Percentiles rank a stretch among this genome's conserved stretches.
Conservation (phyloP, 2,888 invertebrate genomes). For the Sericinus montela region DNA sequence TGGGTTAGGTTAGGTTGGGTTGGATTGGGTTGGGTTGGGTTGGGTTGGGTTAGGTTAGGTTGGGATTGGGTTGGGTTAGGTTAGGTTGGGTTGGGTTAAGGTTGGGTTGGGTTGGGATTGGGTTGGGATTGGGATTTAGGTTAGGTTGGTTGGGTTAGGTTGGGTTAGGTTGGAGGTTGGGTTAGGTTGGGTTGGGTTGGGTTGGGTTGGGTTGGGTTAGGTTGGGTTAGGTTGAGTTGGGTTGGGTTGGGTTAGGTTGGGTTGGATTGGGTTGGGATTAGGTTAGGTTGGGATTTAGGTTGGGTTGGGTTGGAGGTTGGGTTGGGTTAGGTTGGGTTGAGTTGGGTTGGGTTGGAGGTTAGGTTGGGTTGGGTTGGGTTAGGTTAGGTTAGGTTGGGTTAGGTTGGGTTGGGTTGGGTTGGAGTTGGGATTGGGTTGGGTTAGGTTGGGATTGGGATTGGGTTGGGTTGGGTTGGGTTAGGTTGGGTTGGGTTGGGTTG, state of each 20-base stretch:
- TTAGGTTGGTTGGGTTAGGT: too few species aligned
- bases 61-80: too few species aligned
- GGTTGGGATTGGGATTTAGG: too few species aligned
- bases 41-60: slow-evolving; percentile 21
- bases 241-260: slow-evolving; percentile 18
- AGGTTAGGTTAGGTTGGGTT: background rate
- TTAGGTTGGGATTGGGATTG: too few species aligned
- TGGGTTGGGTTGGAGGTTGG: slow-evolving; percentile 13
- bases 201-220: background rate
- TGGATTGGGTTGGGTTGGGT: slow-evolving; percentile 21
- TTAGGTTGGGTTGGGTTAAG: background rate
- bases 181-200: background rate
- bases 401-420: too few species aligned
- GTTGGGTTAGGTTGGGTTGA: slow-evolving; percentile 22
- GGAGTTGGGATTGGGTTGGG: too few species aligned
- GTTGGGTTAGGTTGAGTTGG: slow-evolving; percentile 16
- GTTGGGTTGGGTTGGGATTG: too few species aligned
- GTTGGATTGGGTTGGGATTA: slow-evolving; percentile 17
- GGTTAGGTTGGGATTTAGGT: too few species aligned
- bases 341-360: too few species aligned
- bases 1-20: slow-evolving; percentile 17
- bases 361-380: too few species aligned
- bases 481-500: too few species aligned
- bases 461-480: slow-evolving; percentile 8
- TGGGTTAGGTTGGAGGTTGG: too few species aligned